These are phyloP conservation scores for Eutrigla gurnardus DNA, from an alignment of 2,797 vertebrate species.

Conservation along the genomic window DNA sequence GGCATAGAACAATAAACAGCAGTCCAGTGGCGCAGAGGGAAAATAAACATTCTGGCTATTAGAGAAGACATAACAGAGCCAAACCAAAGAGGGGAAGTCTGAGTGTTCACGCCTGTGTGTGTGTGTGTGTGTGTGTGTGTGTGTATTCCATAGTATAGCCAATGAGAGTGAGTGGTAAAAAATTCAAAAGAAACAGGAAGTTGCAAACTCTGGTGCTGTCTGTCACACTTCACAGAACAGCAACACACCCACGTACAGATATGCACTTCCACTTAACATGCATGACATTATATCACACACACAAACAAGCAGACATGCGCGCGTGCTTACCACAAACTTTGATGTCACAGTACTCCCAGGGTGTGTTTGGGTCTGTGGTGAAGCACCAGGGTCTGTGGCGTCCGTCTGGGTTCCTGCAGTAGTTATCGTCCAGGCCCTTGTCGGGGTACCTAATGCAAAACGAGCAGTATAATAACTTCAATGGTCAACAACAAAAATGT, in stretches of 20 bases:
- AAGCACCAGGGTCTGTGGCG: constrained; percentile 97
- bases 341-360: constrained; percentile 98
- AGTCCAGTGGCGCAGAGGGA: constrained; percentile 40
- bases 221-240: constrained; percentile 43
- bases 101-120: constrained; percentile 9
- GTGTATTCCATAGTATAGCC: constrained; percentile 11
- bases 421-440: constrained; percentile 98
- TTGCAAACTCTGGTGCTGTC: constrained; percentile 80
- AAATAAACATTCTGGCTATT: constrained; percentile 75
- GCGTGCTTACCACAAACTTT: constrained; percentile 93
- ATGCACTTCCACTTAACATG: constrained; percentile 24
- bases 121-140: constrained; percentile 31
- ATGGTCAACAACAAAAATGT: not conserved
- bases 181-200: constrained; percentile 81
- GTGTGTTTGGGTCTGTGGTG: constrained; percentile 93
- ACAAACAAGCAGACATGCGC: constrained; percentile 53
- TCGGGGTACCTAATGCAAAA: constrained; percentile 88
- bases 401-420: constrained; percentile 97
- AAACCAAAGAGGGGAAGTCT: constrained; percentile 17
- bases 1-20: constrained; percentile 76
- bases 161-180: constrained; percentile 39
- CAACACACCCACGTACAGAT: constrained; percentile 31
- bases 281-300: constrained; percentile 43
- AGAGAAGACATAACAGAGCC: constrained; percentile 67
- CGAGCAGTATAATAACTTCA: constrained; percentile 28